Evolutionary conservation across 1,140 invertebrate species (phyloP).

Genomic region (Acromyrmex charruanus): DNA sequence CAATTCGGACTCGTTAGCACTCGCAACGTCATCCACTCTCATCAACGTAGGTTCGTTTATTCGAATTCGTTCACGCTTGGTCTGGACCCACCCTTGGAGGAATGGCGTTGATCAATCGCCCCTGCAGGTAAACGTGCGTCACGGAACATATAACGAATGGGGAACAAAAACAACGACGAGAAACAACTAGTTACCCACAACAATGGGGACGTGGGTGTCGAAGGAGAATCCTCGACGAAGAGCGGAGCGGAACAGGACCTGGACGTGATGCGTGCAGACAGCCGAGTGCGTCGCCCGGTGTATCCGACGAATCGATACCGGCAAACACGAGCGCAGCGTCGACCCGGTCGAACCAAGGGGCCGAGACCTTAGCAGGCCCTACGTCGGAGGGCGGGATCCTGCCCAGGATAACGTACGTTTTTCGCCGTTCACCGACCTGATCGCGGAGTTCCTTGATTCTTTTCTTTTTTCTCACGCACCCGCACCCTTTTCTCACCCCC

Average conservation of each 20-base stretch:
- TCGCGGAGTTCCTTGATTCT: not conserved
- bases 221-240: not conserved
- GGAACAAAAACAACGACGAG: not conserved
- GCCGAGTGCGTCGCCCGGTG: conserved; percentile 27
- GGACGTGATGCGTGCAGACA: not conserved
- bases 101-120: not conserved
- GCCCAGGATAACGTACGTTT: not conserved
- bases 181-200: not conserved
- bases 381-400: not conserved
- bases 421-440: not conserved
- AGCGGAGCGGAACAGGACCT: not conserved
- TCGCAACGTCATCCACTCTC: not conserved
- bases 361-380: conserved; percentile 31
- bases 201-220: not conserved
- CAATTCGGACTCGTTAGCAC: not conserved
- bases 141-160: not conserved
- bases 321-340: conserved; percentile 23
- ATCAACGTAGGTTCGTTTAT: not conserved
- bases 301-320: conserved; percentile 34
- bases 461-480: too few species aligned
- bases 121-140: not conserved
- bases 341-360: not conserved
- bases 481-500: too few species aligned
- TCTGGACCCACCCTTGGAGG: not conserved
- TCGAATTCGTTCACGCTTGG: not conserved